phyloP scores from a whole-genome alignment of 1,140 invertebrate species.

The Nebria ingens region DNA sequence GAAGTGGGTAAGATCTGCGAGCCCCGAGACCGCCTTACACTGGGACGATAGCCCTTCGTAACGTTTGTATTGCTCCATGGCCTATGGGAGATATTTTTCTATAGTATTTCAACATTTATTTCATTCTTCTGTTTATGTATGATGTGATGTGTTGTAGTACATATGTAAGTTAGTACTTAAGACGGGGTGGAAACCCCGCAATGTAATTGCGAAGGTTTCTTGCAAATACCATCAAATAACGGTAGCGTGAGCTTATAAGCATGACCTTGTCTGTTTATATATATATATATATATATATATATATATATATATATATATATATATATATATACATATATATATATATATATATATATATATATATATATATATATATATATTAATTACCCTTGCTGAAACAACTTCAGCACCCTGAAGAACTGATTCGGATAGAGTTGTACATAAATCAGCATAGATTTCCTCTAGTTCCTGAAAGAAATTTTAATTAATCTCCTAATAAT shows the following conservation, averaged over 20 bases:
- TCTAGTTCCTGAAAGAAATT: constrained; percentile 65
- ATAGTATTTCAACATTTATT: too few species aligned
- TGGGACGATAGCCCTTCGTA: constrained; percentile 63
- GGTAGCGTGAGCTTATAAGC: neutral
- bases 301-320: neutral
- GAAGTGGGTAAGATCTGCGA: constrained; percentile 60
- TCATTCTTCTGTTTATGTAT: too few species aligned
- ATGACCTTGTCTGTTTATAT: neutral
- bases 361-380: neutral
- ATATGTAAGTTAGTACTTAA: too few species aligned
- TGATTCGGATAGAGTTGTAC: constrained; percentile 65
- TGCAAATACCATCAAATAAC: too few species aligned
- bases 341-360: neutral
- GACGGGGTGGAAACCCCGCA: too few species aligned
- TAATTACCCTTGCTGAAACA: constrained; percentile 59
- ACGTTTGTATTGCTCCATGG: constrained; percentile 59
- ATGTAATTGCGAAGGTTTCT: too few species aligned
- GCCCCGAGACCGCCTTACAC: constrained; percentile 56
- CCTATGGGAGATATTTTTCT: constrained; percentile 40
- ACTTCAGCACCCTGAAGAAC: constrained; percentile 72
- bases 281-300: neutral
- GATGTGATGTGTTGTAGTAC: too few species aligned
- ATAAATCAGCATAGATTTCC: constrained; percentile 75
- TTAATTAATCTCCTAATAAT: constrained; percentile 3
- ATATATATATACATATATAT: neutral